Conservation (phyloP, 1,140 invertebrate genomes). For the Acromyrmex charruanus region DNA sequence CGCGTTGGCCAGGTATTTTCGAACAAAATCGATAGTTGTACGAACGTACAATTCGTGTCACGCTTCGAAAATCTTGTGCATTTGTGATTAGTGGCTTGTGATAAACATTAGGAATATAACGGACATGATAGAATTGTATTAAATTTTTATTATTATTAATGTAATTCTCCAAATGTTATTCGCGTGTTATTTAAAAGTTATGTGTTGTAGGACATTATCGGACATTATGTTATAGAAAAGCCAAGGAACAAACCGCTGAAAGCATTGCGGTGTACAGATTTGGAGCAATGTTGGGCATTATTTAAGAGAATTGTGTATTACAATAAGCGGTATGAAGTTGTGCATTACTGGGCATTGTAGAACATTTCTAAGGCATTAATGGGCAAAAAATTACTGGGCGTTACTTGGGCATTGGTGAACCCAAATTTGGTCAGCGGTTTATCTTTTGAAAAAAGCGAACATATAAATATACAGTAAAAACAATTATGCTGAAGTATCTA, state of each 20-base stretch:
- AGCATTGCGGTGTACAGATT: too few relatives aligned
- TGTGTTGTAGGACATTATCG: background rate
- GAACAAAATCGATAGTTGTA: constrained; percentile 56
- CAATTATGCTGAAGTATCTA: too few relatives aligned
- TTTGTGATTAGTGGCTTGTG: constrained; percentile 10
- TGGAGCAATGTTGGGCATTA: too few relatives aligned
- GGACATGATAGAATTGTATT: background rate
- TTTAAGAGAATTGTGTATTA: too few relatives aligned
- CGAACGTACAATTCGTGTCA: constrained; percentile 42
- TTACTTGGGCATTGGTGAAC: too few relatives aligned
- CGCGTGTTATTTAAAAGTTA: background rate
- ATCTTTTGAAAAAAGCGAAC: too few relatives aligned
- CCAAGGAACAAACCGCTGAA: background rate
- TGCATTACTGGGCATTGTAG: too few relatives aligned
- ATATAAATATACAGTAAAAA: too few relatives aligned
- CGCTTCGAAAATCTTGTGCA: constrained; percentile 8
- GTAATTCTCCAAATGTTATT: background rate
- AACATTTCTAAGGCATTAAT: too few relatives aligned
- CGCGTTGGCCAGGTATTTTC: constrained; percentile 57
- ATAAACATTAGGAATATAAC: background rate
- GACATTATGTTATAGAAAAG: background rate
- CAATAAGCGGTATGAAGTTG: too few relatives aligned
- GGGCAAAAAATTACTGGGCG: too few relatives aligned
- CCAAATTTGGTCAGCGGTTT: too few relatives aligned
- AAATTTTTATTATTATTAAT: background rate